Evolutionary conservation across 92 coral and sea anemone species (phyloP), one percentile per base, ranked within the genome.

Genomic region (Zoanthus sociatus): DNA sequence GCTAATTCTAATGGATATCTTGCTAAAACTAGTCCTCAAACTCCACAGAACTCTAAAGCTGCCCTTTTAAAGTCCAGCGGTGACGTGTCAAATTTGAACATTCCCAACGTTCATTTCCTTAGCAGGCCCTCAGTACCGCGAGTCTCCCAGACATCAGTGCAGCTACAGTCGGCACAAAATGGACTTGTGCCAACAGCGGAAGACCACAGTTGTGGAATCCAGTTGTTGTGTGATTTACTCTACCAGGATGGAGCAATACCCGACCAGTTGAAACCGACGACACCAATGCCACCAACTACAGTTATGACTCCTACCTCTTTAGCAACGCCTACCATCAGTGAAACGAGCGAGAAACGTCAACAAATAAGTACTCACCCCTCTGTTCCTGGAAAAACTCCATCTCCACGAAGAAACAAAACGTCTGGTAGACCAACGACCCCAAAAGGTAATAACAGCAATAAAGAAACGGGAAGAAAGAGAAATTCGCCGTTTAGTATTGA

Each of bases 401-500:
- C 89, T 44, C 77, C 83, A 45, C 46, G 83, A 21, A 60, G 55
- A 30, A 54, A 20, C 82, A 76, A 76, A 53, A 21, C 44, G 11
- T 69, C 74, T 31, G 46, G 85, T 31, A 86, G 88, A 18, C 74
- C 92, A 32, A 12, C 89, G 31, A 71, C 67, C 17, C 42, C n/a
- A 60, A 73, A 63, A 61, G 32, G 45, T 45, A 78, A 20, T 11
- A 73, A 42, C 15, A 61, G 47, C n/a, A 87, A 83, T 17, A 87
- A 88, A 6, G 75, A 67, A 60, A 68, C 86, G 18, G 69, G 70
- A 13, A 90, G 86, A 64, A 87, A 90, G 73, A 91, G 93, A 55
- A 93, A 78, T 47, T 95, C 98, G 5, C 96, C 96, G 0, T 95
- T 95, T 82, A 89, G 96, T 42, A 95, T 95, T n/a, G 93, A 92